Conservation (phyloP, 2,888 invertebrate genomes). For the Lucinisca nassula region DNA sequence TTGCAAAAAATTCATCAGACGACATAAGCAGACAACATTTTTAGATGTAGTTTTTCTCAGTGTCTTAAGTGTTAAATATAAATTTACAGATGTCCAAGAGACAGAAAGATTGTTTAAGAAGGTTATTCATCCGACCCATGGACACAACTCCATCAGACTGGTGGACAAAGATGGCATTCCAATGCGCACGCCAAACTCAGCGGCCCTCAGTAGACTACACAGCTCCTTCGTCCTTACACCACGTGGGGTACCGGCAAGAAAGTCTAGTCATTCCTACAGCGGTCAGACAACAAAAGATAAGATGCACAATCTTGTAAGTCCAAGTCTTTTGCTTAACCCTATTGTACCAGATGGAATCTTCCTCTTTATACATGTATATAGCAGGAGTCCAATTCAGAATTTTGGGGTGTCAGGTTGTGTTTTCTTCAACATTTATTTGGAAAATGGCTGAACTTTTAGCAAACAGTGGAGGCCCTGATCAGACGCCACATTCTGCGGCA, state of each 20-base stretch:
- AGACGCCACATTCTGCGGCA: too few relatives aligned
- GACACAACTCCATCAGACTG: conserved; percentile 69
- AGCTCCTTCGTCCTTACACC: conserved; percentile 72
- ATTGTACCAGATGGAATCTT: neutral
- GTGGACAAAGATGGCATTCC: conserved; percentile 76
- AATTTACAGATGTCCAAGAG: conserved; percentile 73
- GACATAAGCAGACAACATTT: too few relatives aligned
- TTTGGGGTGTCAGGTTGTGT: too few relatives aligned
- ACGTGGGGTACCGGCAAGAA: conserved; percentile 74
- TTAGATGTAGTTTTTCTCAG: too few relatives aligned
- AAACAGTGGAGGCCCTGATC: too few relatives aligned
- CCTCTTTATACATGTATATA: too few relatives aligned
- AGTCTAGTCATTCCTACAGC: conserved; percentile 73
- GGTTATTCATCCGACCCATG: conserved; percentile 68
- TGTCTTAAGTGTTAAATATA: too few relatives aligned
- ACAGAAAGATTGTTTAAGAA: conserved; percentile 75
- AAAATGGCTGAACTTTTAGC: too few relatives aligned
- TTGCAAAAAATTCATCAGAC: too few relatives aligned
- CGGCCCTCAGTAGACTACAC: conserved; percentile 58
- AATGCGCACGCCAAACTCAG: conserved; percentile 62
- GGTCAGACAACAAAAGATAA: conserved; percentile 67
- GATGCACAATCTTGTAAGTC: conserved; percentile 58
- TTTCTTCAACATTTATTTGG: too few relatives aligned
- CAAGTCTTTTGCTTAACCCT: neutral
- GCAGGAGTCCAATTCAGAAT: too few relatives aligned